A percentile compares a stretch with the other conserved stretches of the same genome.
phyloP scores from a whole-genome alignment of 1,140 invertebrate species.

The Pemphigus obesinymphae region DNA sequence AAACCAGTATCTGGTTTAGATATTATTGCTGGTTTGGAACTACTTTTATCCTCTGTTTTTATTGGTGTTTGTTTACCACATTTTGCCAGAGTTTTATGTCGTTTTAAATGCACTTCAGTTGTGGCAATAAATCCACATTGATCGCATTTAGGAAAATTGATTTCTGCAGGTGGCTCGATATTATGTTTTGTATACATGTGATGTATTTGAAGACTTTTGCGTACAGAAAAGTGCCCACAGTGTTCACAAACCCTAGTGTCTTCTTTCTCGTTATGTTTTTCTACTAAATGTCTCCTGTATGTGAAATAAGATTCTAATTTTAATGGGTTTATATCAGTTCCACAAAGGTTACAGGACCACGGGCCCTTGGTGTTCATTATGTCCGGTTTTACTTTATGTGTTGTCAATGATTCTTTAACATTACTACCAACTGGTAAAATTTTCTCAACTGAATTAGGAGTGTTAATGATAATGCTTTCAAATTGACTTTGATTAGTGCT shows the following conservation, averaged over 20 bases:
- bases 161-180: slow-evolving; percentile 64
- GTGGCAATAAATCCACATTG: slow-evolving; percentile 69
- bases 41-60: background rate
- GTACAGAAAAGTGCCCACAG: slow-evolving; percentile 71
- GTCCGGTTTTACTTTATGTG: slow-evolving; percentile 46
- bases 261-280: slow-evolving; percentile 74
- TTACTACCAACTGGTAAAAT: background rate
- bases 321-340: slow-evolving; percentile 59
- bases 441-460: slow-evolving; percentile 4
- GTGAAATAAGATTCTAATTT: slow-evolving; percentile 71
- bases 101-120: slow-evolving; percentile 61
- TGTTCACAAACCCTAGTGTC: slow-evolving; percentile 75
- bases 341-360: slow-evolving; percentile 65
- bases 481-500: slow-evolving; percentile 50
- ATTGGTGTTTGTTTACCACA: background rate
- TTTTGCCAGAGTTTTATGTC: slow-evolving; percentile 52
- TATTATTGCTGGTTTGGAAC: too few relatives aligned
- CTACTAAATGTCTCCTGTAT: slow-evolving; percentile 73
- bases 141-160: slow-evolving; percentile 69
- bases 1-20: slow-evolving; percentile 45
- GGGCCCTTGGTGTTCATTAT: slow-evolving; percentile 54
- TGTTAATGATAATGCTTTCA: slow-evolving; percentile 37
- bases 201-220: slow-evolving; percentile 70
- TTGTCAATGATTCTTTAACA: slow-evolving; percentile 4
- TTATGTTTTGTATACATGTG: slow-evolving; percentile 77